Evolutionary conservation across 2,797 vertebrate genomes (phyloP), one percentile per base, ranked within the genome.

Genomic region (Sarcoramphus papa): DNA sequence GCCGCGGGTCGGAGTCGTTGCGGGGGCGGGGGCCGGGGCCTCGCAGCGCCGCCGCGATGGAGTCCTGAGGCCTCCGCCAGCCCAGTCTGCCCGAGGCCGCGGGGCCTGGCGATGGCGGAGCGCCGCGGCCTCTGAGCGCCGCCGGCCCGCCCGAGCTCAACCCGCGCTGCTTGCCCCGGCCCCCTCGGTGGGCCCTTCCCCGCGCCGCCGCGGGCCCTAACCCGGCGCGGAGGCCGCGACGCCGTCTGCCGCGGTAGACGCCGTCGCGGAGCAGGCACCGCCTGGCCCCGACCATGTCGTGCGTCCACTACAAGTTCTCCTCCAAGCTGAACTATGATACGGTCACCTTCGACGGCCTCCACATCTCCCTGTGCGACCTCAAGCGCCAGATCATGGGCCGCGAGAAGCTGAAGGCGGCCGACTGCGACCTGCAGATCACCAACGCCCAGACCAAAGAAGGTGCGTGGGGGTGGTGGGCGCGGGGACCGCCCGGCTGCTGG

Each of bases 221-320:
- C 19, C 28, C 53, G 30, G 33, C 51, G 53, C 54, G 64, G 76
- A 54, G 79, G 70, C 76, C 65, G 41, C 63, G 22, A 23, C 63
- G 30, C 56, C 50, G n/a, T 9, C 24, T 7, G 75, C 68, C 24
- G 48, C 63, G 90, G 85, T 33, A 41, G 96, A 80, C 88, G 74
- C 37, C 51, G 89, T 59, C 12, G 78, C 75, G 33, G 60, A 88
- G 93, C 92, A 67, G 82, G 94, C 91, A 9, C 48, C 76, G 73
- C 64, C 56, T 35, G 85, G 23, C 28, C 62, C 67, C 69, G 93
- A 97, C 97, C 97, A 99, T 99, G 99, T 98, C 99, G 97, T 99
- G 99, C 97, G 98, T 99, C 78, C 99, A 99, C 95, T 99, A 99
- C 96, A 99, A 99, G 98, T 99, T 99, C 97, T 99, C 99, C 68